Conservation (phyloP, 2,113 vertebrate species). For the Indri indri region DNA sequence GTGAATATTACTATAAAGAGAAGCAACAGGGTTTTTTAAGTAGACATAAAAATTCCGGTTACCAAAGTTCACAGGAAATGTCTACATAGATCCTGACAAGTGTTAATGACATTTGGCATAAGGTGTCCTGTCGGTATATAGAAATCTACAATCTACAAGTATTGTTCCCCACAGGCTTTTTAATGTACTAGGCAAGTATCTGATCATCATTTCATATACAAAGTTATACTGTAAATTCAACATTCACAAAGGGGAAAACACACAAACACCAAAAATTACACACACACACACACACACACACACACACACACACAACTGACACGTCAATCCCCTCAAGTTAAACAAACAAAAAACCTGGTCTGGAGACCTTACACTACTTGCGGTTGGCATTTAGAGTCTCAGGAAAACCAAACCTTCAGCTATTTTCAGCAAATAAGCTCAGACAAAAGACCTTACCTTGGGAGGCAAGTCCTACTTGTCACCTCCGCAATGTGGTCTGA, state of each 20-base stretch:
- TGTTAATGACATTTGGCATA: rapidly evolving
- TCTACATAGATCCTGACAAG: rapidly evolving
- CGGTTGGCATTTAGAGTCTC: neutral
- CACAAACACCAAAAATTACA: neutral
- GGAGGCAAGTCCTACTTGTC: neutral
- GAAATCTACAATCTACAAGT: neutral
- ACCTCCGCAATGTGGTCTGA: neutral
- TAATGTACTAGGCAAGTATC: neutral
- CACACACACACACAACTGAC: too few relatives aligned
- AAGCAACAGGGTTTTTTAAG: neutral
- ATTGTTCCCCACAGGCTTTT: neutral
- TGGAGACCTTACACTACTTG: neutral
- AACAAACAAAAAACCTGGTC: neutral
- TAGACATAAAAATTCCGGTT: neutral
- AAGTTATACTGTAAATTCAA: neutral
- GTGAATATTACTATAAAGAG: neutral
- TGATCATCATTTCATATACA: neutral
- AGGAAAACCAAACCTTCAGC: neutral
- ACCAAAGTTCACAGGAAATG: neutral
- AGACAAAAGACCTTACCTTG: neutral
- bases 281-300: too few relatives aligned
- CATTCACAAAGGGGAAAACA: neutral
- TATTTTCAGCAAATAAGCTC: neutral
- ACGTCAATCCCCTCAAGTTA: neutral
- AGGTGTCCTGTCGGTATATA: rapidly evolving